A percentile compares a stretch with the other conserved stretches of the same genome.
phyloP scores from a whole-genome alignment of 1,140 invertebrate genomes.

The Bombus polaris region DNA sequence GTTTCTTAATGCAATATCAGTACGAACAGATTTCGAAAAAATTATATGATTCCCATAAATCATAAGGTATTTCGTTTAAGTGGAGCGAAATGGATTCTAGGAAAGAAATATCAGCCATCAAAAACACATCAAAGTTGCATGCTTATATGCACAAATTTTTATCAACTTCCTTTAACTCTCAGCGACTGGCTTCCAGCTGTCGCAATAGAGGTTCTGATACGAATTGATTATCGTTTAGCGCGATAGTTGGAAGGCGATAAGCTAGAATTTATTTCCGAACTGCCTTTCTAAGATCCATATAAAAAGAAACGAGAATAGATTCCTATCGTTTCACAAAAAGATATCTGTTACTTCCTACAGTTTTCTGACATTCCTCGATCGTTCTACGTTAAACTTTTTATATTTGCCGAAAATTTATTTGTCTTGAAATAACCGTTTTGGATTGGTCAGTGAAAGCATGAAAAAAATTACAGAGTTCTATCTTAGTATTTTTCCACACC shows the following conservation, averaged over 20 bases:
- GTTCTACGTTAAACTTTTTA: too few relatives aligned
- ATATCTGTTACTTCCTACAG: not conserved
- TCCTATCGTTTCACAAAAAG: not conserved
- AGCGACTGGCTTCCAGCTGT: not conserved
- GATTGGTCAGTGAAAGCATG: not conserved
- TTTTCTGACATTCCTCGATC: too few relatives aligned
- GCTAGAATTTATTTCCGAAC: not conserved
- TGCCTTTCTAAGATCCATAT: not conserved
- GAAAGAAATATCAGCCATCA: not conserved
- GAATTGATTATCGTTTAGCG: conserved; percentile 7
- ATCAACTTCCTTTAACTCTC: not conserved
- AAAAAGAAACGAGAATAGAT: not conserved
- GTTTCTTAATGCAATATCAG: not conserved
- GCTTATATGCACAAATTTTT: not conserved
- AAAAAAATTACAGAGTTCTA: not conserved
- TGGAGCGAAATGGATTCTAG: not conserved
- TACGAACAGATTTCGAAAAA: not conserved
- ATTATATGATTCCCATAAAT: not conserved
- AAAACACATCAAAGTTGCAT: conserved; percentile 7
- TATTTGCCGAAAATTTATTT: not conserved
- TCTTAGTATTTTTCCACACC: not conserved
- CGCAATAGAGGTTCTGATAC: not conserved
- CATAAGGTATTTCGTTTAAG: not conserved
- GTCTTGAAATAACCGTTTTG: not conserved
- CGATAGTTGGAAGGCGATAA: not conserved